Base-by-base conservation (phyloP, 2,113 vertebrate species). In the Uria lomvia region DNA sequence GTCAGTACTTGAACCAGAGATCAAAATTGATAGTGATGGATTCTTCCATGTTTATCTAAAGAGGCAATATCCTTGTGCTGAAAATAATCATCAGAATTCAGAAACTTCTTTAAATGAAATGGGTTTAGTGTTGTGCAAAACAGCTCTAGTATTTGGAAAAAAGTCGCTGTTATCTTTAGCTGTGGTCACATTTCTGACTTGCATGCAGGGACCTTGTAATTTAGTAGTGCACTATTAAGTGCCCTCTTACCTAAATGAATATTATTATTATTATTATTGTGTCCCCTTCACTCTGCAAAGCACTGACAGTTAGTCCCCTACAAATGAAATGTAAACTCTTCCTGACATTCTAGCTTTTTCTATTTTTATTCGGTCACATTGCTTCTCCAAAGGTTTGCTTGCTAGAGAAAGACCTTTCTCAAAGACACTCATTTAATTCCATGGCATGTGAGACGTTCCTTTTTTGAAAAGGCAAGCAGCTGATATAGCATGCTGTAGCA, bases 391-490 rank as follows among this genome's bases (percentile, higher is more conserved):
- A 94, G 40, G 43, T 84, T 95, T 62, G 29, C 62, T 72, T 86
- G 52, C 40, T 84, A 52, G 27, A 91, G 67, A 74, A 94, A 93
- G 84, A 93, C 83, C 79, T 94, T 96, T 91, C 91, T 92, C 43
- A 87, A 34, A 81, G 19, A 90, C 9, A 89, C 20, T 82, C 19
- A 78, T 94, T 94, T 95, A 77, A 85, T 91, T 94, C 80, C 43
- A 72, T 24, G 76, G 56, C 80, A 92, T 82, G 83, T 75, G 49
- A 94, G 80, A 86, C 77, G 53, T 92, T 88, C 59, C 9, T 68
- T 92, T 92, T 94, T 81, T 79, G 73, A 86, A 95, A 89, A 91
- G 68, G 36, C 80, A 74, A 87, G 74, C 84, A 97, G 86, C 94
- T 96, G 94, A 92, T 92, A 90, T 3, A 78, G 73, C 66, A 94